Percentiles rank a stretch among this genome's conserved stretches.
phyloP scores from a whole-genome alignment of 2,113 vertebrate species.

The Pantherophis guttatus region DNA sequence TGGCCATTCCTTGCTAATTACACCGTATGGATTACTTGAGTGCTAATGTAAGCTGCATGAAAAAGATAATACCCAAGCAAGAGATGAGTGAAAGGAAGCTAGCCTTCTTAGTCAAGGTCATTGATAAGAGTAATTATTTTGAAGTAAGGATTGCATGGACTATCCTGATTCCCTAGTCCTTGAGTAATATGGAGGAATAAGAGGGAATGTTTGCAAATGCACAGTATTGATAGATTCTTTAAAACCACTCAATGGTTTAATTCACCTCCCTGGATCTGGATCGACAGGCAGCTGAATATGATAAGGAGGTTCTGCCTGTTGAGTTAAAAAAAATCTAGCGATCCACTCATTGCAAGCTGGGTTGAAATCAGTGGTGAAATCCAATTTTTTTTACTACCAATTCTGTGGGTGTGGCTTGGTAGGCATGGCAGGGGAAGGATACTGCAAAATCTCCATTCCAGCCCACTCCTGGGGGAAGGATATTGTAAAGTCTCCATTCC shows the following conservation, averaged over 20 bases:
- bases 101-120: constrained; percentile 65
- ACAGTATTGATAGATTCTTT: not conserved
- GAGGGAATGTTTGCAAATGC: not conserved
- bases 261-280: not conserved
- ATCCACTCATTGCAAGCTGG: not conserved
- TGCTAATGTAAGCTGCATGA: constrained; percentile 42
- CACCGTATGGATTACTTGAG: constrained; percentile 60
- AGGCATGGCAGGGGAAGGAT: too few species aligned
- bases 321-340: not conserved
- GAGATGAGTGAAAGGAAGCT: constrained; percentile 62
- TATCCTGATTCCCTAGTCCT: constrained; percentile 45
- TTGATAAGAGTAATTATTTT: constrained; percentile 66
- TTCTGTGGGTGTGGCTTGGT: too few species aligned
- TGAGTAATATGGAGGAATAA: not conserved
- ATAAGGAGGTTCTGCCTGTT: not conserved
- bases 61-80: constrained; percentile 67
- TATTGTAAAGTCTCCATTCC: too few species aligned
- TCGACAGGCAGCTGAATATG: not conserved
- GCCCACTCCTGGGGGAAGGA: too few species aligned
- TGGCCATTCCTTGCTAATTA: constrained; percentile 61
- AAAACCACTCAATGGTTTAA: not conserved
- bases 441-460: too few species aligned
- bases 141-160: constrained; percentile 37
- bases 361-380: too few species aligned
- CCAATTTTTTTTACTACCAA: too few species aligned